Evolutionary conservation across 2,113 vertebrate species (phyloP).

Genomic region (Heterotis niloticus): DNA sequence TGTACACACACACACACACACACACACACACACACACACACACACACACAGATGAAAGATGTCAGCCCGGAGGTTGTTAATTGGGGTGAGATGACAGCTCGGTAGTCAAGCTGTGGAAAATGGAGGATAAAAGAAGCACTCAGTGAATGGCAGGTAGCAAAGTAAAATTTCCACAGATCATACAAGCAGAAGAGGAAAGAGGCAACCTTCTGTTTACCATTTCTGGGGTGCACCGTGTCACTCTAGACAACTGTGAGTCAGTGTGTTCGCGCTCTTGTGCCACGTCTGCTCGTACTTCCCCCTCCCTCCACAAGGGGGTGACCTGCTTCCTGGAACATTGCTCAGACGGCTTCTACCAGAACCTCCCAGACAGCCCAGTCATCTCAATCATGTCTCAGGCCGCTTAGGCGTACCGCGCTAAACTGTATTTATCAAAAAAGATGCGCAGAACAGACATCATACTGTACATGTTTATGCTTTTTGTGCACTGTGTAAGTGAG

Average conservation of each 20-base stretch:
- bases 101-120: slow-evolving; percentile 29
- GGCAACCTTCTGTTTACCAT: not conserved
- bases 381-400: not conserved
- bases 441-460: not conserved
- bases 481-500: no score
- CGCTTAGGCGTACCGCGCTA: not conserved
- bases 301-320: slow-evolving; percentile 7
- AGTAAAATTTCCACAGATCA: slow-evolving; percentile 16
- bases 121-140: slow-evolving; percentile 20
- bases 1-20: not conserved
- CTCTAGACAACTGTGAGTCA: not conserved
- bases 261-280: not conserved
- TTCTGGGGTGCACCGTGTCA: not conserved
- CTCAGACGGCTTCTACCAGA: not conserved
- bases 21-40: not conserved
- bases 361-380: not conserved
- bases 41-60: slow-evolving; percentile 11
- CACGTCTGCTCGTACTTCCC: not conserved
- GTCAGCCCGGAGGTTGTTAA: slow-evolving; percentile 22
- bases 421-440: no score
- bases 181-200: slow-evolving; percentile 17
- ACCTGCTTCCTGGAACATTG: not conserved
- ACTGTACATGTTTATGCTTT: not conserved
- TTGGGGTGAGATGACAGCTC: slow-evolving; percentile 24
- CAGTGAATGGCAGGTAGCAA: slow-evolving; percentile 41